A percentile compares a stretch with the other conserved stretches of the same genome.
Conservation (phyloP, 2,797 vertebrate species). For the Somateria mollissima region DNA sequence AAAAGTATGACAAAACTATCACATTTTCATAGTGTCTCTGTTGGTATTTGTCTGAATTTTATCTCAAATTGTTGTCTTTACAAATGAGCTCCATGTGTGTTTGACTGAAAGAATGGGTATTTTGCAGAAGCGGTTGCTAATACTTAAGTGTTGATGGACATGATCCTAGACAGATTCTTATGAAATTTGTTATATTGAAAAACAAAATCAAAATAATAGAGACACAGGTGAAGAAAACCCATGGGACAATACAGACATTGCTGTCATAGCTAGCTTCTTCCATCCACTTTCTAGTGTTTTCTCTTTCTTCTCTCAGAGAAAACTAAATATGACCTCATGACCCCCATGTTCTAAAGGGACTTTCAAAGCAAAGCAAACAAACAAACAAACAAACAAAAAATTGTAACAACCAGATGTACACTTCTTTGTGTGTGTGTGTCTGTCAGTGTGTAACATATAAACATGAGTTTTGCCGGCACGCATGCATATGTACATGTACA, state of each 20-base stretch:
- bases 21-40: not conserved
- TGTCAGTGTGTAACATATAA: fast-evolving
- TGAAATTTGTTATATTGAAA: slow-evolving; percentile 19
- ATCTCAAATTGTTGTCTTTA: not conserved
- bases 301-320: not conserved
- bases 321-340: not conserved
- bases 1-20: fast-evolving
- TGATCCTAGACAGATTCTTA: not conserved
- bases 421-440: fast-evolving
- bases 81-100: not conserved
- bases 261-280: not conserved
- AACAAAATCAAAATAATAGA: slow-evolving; percentile 20
- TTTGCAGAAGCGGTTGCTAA: not conserved
- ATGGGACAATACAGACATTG: not conserved
- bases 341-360: fast-evolving
- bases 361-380: not conserved
- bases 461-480: not conserved
- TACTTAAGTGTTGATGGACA: not conserved
- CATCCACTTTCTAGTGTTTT: not conserved
- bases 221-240: not conserved
- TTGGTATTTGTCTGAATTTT: not conserved
- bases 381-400: not conserved
- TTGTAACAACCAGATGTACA: not conserved
- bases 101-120: slow-evolving; percentile 19
- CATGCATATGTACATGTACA: too few relatives aligned